Evolutionary conservation across 2,113 vertebrate genomes (phyloP).

Genomic region (Gobiocypris rarus): DNA sequence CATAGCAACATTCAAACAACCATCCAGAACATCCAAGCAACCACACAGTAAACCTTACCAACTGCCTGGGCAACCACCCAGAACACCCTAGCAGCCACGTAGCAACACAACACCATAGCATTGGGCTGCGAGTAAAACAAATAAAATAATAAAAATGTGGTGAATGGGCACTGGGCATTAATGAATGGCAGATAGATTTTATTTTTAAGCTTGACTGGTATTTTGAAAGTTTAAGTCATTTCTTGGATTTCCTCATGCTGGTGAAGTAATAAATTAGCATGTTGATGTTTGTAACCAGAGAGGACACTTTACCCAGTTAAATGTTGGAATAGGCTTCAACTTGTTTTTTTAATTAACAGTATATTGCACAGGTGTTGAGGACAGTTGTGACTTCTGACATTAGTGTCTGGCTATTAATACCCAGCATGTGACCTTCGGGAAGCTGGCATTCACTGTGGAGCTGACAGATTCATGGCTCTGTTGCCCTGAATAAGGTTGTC

Average conservation of each 20-base stretch:
- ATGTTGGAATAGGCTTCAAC: conserved; percentile 46
- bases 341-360: conserved; percentile 63
- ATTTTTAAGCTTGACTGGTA: conserved; percentile 32
- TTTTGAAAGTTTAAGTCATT: conserved; percentile 39
- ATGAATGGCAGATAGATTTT: conserved; percentile 11
- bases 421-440: conserved; percentile 61
- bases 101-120: not conserved
- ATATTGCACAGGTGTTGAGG: conserved; percentile 62
- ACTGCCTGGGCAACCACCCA: not conserved
- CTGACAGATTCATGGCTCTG: conserved; percentile 67
- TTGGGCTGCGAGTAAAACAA: too few species aligned
- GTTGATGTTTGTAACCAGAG: conserved; percentile 57
- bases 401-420: conserved; percentile 62
- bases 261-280: conserved; percentile 29
- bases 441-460: conserved; percentile 52
- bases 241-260: conserved; percentile 32
- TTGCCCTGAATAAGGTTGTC: conserved; percentile 68
- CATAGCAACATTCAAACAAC: not conserved
- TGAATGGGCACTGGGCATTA: not conserved
- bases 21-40: not conserved
- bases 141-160: not conserved
- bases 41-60: not conserved
- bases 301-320: conserved; percentile 46
- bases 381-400: conserved; percentile 63
- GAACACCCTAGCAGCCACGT: not conserved